Percentiles rank a stretch among this genome's conserved stretches.
phyloP scores from a whole-genome alignment of 2,797 vertebrate species.

The Peromyscus melanophrys region DNA sequence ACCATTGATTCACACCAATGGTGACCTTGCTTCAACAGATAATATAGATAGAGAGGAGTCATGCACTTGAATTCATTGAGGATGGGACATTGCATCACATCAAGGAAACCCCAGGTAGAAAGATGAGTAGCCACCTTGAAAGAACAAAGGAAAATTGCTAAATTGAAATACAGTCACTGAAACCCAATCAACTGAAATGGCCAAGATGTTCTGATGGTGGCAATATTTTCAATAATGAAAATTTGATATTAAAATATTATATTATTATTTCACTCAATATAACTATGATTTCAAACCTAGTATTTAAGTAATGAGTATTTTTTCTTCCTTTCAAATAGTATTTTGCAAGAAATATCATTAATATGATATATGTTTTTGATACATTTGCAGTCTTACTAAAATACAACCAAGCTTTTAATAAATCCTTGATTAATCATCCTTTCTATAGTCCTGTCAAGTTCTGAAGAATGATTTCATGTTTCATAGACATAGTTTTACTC shows the following conservation, averaged over 20 bases:
- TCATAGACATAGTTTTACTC: background rate
- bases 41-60: background rate
- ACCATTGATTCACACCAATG: background rate
- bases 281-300: slow-evolving; percentile 75
- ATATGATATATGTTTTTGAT: slow-evolving; percentile 75
- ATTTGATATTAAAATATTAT: slow-evolving; percentile 54
- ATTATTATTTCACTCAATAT: slow-evolving; percentile 68
- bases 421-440: slow-evolving; percentile 49
- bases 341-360: slow-evolving; percentile 73
- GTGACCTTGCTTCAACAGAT: background rate
- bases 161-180: background rate
- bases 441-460: background rate
- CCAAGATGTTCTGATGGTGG: background rate
- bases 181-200: background rate
- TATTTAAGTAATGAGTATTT: slow-evolving; percentile 45
- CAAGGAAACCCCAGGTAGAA: background rate
- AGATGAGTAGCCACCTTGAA: background rate
- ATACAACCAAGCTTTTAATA: slow-evolving; percentile 68
- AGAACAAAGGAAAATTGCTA: background rate
- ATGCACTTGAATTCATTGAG: background rate
- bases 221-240: background rate
- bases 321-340: slow-evolving; percentile 75
- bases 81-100: background rate
- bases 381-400: slow-evolving; percentile 75
- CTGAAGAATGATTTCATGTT: slow-evolving; percentile 26